Base-by-base conservation (phyloP, 2,113 vertebrate genomes). In the Blennius ocellaris region DNA sequence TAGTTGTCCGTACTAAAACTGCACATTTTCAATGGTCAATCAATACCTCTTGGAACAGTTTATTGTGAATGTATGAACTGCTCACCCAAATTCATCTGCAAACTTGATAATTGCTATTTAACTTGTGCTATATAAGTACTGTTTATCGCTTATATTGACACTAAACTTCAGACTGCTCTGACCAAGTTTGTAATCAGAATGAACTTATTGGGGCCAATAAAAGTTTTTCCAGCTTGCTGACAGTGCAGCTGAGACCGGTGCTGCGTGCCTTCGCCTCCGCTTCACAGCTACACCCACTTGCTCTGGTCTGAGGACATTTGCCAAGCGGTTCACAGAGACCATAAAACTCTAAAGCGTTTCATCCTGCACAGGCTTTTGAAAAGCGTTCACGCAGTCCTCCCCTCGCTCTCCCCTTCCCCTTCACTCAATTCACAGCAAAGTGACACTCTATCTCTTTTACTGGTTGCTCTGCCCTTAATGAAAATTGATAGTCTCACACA, bases 371-470 rank as follows among this genome's bases (percentile, higher is more conserved):
- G 80, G 63, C 81, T 84, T 89, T 89, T 82, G 53, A 89, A 82
- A 79, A 68, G 59, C 57, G 17, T 83, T 90, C 83, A 79, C 87
- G 81, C 87, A 58, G 69, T 50, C 73, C 56, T 50, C 57, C 51
- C 30, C 60, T 61, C 55, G 63, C 66, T 41, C 10, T 55, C 63
- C 52, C 40, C 47, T 57, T 74, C 41, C 11, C 15, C 38, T 58
- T 66, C 14, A 41, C 58, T 70, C 82, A 86, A 61, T 80, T 90
- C 87, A 90, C 83, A 78, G 75, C 81, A 83, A 80, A 30, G n/a
- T 85, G 89, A 90, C 81, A 92, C 80, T 62, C 65, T 44, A 87
- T 82, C 83, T 78, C 68, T 63, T 82, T 78, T 78, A 75, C 78
- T 86, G 73, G 69, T 83, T 76, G 81, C 69, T 53, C 64, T 71